These are phyloP conservation scores for Rhizoglyphus robini DNA, from an alignment of 1,140 invertebrate genomes.

Conservation along the genomic window DNA sequence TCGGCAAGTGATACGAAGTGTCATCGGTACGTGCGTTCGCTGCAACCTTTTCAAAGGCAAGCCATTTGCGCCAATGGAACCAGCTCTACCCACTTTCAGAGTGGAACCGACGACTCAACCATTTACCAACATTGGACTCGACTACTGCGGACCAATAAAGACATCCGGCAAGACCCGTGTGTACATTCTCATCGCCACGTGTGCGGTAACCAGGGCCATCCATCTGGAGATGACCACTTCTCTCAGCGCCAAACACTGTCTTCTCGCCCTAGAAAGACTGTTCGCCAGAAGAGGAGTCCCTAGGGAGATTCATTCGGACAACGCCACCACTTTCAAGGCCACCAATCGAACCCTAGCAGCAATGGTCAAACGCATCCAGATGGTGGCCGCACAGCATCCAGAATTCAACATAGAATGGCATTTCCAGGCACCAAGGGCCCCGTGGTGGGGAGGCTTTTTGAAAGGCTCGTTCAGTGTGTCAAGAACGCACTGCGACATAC, in stretches of 20 bases:
- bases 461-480: not conserved
- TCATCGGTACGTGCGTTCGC: too few species aligned
- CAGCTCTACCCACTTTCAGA: too few species aligned
- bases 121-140: constrained; percentile 19
- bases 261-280: constrained; percentile 29
- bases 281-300: constrained; percentile 26
- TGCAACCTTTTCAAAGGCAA: too few species aligned
- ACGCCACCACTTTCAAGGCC: constrained; percentile 31
- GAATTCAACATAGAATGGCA: not conserved
- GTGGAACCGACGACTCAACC: not conserved
- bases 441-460: not conserved
- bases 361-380: not conserved
- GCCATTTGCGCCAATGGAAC: too few species aligned
- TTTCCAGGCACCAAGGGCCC: not conserved
- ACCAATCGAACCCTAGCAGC: constrained; percentile 1
- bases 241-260: constrained; percentile 16
- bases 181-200: constrained; percentile 23
- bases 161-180: constrained; percentile 3
- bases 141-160: constrained; percentile 18
- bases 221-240: constrained; percentile 25
- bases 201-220: constrained; percentile 21
- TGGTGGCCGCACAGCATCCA: not conserved
- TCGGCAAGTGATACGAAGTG: too few species aligned
- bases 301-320: constrained; percentile 27
- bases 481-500: not conserved